phyloP scores from a whole-genome alignment of 1,140 invertebrate species.

The Centruroides vittatus region DNA sequence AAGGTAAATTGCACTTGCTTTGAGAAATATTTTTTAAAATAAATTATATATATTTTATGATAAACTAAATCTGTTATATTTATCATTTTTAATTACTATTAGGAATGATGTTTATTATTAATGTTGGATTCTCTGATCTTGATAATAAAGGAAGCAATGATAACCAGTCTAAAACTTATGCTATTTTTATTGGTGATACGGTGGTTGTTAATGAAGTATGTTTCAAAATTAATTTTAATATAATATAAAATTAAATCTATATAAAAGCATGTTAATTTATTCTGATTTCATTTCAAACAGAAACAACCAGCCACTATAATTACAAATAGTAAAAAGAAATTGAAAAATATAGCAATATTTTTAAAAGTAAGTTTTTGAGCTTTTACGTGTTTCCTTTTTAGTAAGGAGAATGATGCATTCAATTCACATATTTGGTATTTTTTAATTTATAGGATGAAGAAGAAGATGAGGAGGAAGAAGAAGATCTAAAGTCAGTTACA shows the following conservation, averaged over 20 bases:
- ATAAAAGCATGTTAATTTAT: not conserved
- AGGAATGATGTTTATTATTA: conserved; percentile 95
- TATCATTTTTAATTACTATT: conserved; percentile 3
- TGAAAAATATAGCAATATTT: conserved; percentile 94
- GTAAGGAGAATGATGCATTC: not conserved
- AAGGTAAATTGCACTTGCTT: conserved; percentile 31
- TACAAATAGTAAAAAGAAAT: conserved; percentile 77
- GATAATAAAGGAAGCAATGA: conserved; percentile 61
- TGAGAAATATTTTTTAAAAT: not conserved
- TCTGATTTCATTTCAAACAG: conserved; percentile 26
- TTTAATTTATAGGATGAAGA: conserved; percentile 27
- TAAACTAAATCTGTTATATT: not conserved
- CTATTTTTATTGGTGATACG: conserved; percentile 93
- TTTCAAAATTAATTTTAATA: not conserved
- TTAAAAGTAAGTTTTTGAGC: conserved; percentile 46
- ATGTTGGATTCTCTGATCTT: conserved; percentile 82
- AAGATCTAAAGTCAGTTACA: conserved; percentile 35
- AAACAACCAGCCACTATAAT: conserved; percentile 66
- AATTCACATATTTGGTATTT: not conserved
- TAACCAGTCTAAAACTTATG: conserved; percentile 76
- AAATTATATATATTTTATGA: too few species aligned
- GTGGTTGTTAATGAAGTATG: conserved; percentile 69
- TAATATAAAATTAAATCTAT: not conserved
- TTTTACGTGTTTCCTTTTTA: not conserved
- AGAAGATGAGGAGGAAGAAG: conserved; percentile 48